Evolutionary conservation across 2,113 vertebrate genomes (phyloP).

Genomic region (Myanophis thanlyinensis): DNA sequence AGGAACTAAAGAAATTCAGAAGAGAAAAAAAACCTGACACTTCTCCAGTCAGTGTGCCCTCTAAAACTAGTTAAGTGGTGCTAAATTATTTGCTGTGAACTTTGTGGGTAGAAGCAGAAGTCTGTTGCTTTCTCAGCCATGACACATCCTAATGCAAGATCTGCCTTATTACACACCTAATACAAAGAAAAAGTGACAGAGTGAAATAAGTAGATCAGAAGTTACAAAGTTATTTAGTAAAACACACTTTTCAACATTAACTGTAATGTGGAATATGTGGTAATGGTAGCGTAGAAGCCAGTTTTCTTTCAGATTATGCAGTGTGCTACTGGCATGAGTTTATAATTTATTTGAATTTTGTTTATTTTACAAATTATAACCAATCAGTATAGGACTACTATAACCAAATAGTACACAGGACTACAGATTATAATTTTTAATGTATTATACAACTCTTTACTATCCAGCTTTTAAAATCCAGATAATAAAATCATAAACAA

Average conservation of each 20-base stretch:
- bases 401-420: background rate
- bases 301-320: background rate
- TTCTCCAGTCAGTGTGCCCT: background rate
- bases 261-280: background rate
- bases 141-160: background rate
- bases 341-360: background rate
- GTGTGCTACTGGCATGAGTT: background rate
- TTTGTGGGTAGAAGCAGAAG: background rate
- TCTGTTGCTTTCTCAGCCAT: background rate
- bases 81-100: background rate
- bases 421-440: background rate
- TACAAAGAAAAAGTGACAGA: background rate
- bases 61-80: background rate
- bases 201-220: background rate
- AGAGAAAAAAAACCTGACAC: background rate
- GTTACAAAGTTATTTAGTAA: background rate
- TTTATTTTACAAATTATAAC: background rate
- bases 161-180: background rate
- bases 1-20: background rate
- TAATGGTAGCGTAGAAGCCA: background rate
- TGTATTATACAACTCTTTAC: background rate
- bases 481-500: background rate
- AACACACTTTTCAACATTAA: background rate
- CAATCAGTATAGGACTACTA: too few relatives aligned
- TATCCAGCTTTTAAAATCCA: conserved; percentile 9